phyloP scores from a whole-genome alignment of 2,888 invertebrate species.

The Diadromus collaris region DNA sequence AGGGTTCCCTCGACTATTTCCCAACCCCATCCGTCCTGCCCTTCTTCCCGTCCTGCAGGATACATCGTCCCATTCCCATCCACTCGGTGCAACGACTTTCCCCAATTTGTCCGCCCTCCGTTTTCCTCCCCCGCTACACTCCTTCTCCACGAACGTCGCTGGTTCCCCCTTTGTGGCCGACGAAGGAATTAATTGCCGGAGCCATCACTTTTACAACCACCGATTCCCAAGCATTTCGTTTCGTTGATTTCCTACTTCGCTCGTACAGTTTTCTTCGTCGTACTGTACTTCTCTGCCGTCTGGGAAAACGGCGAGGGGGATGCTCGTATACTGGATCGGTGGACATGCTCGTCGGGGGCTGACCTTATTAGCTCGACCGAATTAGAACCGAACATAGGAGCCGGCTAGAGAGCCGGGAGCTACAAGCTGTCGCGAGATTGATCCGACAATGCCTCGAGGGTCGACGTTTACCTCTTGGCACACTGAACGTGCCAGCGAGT shows the following conservation, averaged over 20 bases:
- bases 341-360: not conserved
- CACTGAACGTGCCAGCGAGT: constrained; percentile 49
- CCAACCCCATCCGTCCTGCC: constrained; percentile 12
- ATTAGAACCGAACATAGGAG: constrained; percentile 19
- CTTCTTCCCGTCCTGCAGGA: not conserved
- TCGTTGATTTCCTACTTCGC: not conserved
- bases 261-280: not conserved
- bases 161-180: constrained; percentile 52
- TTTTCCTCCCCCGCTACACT: constrained; percentile 59
- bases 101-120: constrained; percentile 62
- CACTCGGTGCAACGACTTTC: constrained; percentile 18
- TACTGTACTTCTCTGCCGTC: not conserved
- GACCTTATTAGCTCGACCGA: constrained; percentile 46
- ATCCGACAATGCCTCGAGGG: constrained; percentile 50
- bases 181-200: constrained; percentile 65
- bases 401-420: not conserved
- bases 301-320: too few species aligned
- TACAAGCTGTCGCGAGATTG: constrained; percentile 58
- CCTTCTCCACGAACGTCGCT: constrained; percentile 54
- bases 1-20: constrained; percentile 45
- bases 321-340: not conserved
- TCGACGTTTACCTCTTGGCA: constrained; percentile 45
- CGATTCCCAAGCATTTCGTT: constrained; percentile 21
- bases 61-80: not conserved
- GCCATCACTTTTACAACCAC: constrained; percentile 41